These are phyloP conservation scores for Copsychus sechellarum DNA, from an alignment of 2,113 vertebrate genomes.

Conservation along the genomic window DNA sequence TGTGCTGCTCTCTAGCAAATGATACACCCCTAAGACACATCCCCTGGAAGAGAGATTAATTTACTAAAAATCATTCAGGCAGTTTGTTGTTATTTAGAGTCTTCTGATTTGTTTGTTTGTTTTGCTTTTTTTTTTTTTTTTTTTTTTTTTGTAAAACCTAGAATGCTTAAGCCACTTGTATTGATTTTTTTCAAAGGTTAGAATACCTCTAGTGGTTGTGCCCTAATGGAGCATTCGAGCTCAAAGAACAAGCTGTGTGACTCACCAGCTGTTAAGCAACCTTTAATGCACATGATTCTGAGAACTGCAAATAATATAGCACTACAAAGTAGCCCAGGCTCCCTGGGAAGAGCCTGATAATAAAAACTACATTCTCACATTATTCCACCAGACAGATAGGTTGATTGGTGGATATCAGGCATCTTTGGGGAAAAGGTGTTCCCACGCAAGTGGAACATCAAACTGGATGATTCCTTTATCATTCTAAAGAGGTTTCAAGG, in stretches of 20 bases:
- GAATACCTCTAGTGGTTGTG: conserved; percentile 53
- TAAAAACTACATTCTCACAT: conserved; percentile 43
- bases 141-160: neutral
- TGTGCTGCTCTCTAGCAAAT: neutral
- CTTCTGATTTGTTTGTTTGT: neutral
- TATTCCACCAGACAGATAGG: neutral
- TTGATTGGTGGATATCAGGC: neutral
- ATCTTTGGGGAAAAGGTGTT: conserved; percentile 42
- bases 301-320: conserved; percentile 44
- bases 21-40: neutral
- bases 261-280: conserved; percentile 64
- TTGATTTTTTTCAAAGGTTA: conserved; percentile 63
- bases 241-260: conserved; percentile 60
- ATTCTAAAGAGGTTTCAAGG: neutral
- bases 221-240: conserved; percentile 46
- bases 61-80: neutral
- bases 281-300: conserved; percentile 47
- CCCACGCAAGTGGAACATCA: neutral
- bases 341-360: conserved; percentile 47
- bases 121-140: neutral
- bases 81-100: neutral
- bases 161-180: conserved; percentile 20
- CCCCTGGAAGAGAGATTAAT: neutral
- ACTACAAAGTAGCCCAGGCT: conserved; percentile 44
- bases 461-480: neutral